Conservation (phyloP, 2,113 vertebrate species). For the Ifrita kowaldi region DNA sequence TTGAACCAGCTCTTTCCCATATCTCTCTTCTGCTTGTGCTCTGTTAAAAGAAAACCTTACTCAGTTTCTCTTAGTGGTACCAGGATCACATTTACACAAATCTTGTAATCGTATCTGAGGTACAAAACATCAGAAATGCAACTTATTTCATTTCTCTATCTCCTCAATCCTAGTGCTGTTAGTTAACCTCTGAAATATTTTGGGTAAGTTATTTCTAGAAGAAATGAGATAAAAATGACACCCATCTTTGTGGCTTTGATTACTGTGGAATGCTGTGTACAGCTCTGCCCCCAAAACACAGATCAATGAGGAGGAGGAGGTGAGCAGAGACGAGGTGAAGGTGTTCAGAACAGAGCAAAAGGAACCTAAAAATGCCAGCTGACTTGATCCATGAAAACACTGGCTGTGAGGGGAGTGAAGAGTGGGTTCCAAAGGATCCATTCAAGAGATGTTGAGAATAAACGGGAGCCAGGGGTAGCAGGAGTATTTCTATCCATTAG, state of each 20-base stretch:
- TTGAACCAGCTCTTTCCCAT: slow-evolving; percentile 89
- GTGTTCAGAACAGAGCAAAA: not conserved
- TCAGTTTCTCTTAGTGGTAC: not conserved
- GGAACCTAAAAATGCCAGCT: not conserved
- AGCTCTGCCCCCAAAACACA: not conserved
- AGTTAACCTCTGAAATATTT: not conserved
- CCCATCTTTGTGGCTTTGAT: not conserved
- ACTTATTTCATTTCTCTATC: not conserved
- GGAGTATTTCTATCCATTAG: not conserved
- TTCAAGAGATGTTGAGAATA: not conserved
- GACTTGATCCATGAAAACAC: not conserved
- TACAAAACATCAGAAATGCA: not conserved
- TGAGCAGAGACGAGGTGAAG: not conserved
- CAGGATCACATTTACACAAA: not conserved
- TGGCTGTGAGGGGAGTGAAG: not conserved
- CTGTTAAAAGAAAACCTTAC: slow-evolving; percentile 56
- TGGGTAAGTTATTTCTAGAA: not conserved
- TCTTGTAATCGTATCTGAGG: not conserved
- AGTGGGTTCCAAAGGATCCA: not conserved
- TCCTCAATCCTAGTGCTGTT: not conserved
- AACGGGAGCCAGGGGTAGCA: not conserved
- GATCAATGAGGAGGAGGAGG: not conserved
- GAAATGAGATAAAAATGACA: not conserved
- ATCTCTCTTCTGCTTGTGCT: slow-evolving; percentile 89
- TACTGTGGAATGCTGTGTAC: not conserved